A percentile compares a stretch with the other conserved stretches of the same genome.
phyloP scores from a whole-genome alignment of 1,140 invertebrate genomes.

The Bicyclus anynana region DNA sequence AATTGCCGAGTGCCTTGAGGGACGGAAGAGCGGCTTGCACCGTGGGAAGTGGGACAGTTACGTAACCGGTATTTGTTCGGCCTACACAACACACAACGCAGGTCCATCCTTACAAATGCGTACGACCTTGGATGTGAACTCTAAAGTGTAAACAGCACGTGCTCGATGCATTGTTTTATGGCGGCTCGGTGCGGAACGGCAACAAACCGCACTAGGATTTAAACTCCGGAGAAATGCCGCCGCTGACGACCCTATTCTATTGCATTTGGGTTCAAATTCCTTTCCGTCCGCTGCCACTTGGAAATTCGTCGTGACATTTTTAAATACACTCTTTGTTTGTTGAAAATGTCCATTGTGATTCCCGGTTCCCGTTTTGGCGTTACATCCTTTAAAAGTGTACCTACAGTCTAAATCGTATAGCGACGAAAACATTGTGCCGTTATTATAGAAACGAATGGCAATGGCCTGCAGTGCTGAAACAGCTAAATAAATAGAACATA shows the following conservation, averaged over 20 bases:
- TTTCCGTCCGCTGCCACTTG: background rate
- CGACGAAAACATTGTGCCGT: no score
- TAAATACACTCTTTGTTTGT: background rate
- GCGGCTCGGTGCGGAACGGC: slow-evolving; percentile 40
- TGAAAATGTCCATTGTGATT: background rate
- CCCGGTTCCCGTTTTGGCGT: background rate
- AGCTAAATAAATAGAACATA: no score
- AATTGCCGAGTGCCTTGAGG: slow-evolving; percentile 22
- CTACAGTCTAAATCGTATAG: no score
- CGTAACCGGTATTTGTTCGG: slow-evolving; percentile 71
- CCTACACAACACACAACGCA: slow-evolving; percentile 69
- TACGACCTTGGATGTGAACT: slow-evolving; percentile 75
- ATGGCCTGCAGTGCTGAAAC: no score
- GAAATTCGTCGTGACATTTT: background rate
- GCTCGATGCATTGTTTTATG: slow-evolving; percentile 75
- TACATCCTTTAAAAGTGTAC: no score
- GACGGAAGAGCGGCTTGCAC: slow-evolving; percentile 45
- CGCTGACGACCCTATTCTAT: background rate
- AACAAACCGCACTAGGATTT: slow-evolving; percentile 31
- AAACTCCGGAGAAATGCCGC: slow-evolving; percentile 14
- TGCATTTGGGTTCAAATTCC: background rate
- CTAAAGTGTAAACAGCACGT: slow-evolving; percentile 73
- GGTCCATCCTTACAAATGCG: slow-evolving; percentile 75
- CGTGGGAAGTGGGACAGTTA: slow-evolving; percentile 71
- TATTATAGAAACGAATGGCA: no score